A percentile compares a stretch with the other conserved stretches of the same genome.
Evolutionary conservation across 2,797 vertebrate genomes (phyloP).

Genomic region (Octomys mimax): DNA sequence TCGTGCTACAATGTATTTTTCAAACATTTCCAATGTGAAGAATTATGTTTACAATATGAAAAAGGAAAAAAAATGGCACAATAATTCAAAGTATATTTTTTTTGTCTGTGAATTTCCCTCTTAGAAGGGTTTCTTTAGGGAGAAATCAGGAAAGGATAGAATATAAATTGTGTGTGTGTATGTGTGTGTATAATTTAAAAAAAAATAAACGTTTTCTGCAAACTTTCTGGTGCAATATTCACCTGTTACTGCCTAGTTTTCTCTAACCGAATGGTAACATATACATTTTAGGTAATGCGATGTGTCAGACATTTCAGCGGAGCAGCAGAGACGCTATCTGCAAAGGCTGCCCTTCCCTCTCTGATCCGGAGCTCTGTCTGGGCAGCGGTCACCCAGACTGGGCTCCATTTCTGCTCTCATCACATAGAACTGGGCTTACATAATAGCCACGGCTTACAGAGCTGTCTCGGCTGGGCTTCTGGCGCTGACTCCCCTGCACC

Average conservation of each 20-base stretch:
- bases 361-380: background rate
- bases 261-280: background rate
- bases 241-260: background rate
- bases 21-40: constrained; percentile 12
- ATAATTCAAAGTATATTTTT: background rate
- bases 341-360: background rate
- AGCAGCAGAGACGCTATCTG: background rate
- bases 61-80: background rate
- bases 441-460: background rate
- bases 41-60: constrained; percentile 29
- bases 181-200: background rate
- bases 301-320: background rate
- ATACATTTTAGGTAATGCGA: background rate
- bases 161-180: background rate
- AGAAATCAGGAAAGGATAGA: background rate
- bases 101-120: constrained; percentile 11
- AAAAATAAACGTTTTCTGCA: background rate
- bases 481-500: background rate
- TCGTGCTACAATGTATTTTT: constrained; percentile 22
- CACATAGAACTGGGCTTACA: background rate
- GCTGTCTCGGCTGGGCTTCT: background rate
- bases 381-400: background rate
- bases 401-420: background rate
- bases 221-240: background rate
- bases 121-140: background rate